Evolutionary conservation across 2,797 vertebrate species (phyloP).

Genomic region (Rallus crepitans): DNA sequence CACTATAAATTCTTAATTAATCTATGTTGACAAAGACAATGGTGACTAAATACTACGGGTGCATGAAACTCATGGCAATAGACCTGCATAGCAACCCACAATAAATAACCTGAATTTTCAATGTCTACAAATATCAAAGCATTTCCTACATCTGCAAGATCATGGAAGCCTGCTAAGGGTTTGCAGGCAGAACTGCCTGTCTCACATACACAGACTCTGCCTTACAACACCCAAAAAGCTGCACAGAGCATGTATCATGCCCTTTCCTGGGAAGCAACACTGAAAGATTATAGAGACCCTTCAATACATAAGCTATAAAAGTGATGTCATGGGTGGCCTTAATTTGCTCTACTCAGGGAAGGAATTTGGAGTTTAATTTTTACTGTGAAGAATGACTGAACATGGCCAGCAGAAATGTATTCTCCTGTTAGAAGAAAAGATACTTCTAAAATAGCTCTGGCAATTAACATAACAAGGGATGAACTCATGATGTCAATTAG

Average conservation of each 20-base stretch:
- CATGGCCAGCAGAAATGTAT: not conserved
- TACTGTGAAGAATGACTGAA: not conserved
- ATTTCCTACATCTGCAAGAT: not conserved
- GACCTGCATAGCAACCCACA: not conserved
- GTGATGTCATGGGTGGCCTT: not conserved
- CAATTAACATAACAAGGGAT: conserved; percentile 53
- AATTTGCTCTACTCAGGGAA: not conserved
- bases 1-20: conserved; percentile 15
- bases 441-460: conserved; percentile 35
- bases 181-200: not conserved
- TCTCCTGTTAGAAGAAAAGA: not conserved
- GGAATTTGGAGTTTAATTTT: not conserved
- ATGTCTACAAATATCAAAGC: not conserved
- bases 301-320: not conserved
- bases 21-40: not conserved
- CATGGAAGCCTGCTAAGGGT: not conserved
- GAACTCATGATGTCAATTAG: conserved; percentile 4
- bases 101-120: not conserved
- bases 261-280: not conserved
- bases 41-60: not conserved
- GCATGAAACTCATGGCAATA: conserved; percentile 6
- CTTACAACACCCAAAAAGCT: not conserved
- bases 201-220: not conserved
- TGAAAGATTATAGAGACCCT: not conserved
- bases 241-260: not conserved